phyloP scores from a whole-genome alignment of 2,888 invertebrate species.

The Ganaspis brasiliensis region DNA sequence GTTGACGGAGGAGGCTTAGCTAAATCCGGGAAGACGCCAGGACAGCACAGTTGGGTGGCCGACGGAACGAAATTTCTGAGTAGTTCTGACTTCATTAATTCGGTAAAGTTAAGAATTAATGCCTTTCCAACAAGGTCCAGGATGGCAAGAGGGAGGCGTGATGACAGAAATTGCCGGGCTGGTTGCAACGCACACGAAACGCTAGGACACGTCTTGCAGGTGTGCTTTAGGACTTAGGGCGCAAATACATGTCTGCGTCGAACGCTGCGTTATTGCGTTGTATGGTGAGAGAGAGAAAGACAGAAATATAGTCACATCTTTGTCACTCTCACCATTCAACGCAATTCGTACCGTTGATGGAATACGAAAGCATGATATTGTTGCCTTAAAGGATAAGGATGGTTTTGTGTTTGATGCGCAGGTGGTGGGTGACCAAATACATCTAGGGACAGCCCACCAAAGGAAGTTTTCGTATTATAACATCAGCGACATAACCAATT shows the following conservation, averaged over 20 bases:
- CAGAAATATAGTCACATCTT: no score
- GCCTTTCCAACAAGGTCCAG: no score
- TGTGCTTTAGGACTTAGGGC: slow-evolving; percentile 71
- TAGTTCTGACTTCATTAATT: slow-evolving; percentile 50
- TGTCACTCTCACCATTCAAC: no score
- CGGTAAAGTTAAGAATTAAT: background rate
- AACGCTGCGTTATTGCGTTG: slow-evolving; percentile 65
- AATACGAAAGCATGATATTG: background rate
- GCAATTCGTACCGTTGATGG: background rate
- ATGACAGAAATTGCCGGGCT: no score
- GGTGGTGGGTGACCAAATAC: background rate
- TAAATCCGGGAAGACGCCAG: no score
- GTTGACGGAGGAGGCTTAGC: no score
- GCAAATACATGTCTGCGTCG: slow-evolving; percentile 69
- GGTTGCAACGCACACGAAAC: slow-evolving; percentile 69
- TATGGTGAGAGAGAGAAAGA: background rate
- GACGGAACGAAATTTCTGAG: slow-evolving; percentile 48
- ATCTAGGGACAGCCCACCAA: background rate
- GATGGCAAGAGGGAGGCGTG: no score
- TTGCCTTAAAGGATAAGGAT: background rate
- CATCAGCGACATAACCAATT: no score
- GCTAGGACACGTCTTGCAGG: slow-evolving; percentile 70
- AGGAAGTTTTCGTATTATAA: background rate
- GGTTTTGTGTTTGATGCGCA: background rate
- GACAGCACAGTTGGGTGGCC: slow-evolving; percentile 49